Evolutionary conservation across 2,113 vertebrate genomes (phyloP).

Genomic region (Pteruthius melanotis): DNA sequence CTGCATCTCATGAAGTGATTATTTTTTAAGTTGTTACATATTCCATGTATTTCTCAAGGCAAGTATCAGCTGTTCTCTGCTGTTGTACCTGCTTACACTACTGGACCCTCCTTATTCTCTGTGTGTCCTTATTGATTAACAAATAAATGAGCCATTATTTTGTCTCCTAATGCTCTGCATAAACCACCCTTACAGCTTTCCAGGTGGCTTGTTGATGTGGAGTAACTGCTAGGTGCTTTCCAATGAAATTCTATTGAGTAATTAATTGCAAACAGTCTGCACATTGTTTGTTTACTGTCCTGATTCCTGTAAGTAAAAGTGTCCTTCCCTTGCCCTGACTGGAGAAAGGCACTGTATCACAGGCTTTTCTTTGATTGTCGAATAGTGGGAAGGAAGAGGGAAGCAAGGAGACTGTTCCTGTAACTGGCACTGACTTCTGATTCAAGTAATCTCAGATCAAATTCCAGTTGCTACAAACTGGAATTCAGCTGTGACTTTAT

Average conservation of each 20-base stretch:
- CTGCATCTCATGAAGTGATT: background rate
- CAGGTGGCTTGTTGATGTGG: background rate
- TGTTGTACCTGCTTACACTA: background rate
- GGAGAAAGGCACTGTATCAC: background rate
- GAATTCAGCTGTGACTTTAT: background rate
- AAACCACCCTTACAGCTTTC: background rate
- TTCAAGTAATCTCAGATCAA: background rate
- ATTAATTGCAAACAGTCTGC: background rate
- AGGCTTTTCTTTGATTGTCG: background rate
- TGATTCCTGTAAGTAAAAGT: background rate
- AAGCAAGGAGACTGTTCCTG: background rate
- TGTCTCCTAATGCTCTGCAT: background rate
- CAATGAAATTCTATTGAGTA: background rate
- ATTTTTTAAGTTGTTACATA: background rate
- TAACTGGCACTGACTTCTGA: background rate
- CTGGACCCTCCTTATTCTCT: background rate
- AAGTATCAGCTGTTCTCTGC: background rate
- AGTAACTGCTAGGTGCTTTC: background rate
- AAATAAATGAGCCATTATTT: background rate
- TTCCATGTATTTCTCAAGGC: background rate
- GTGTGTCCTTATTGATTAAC: background rate
- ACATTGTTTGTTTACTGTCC: background rate
- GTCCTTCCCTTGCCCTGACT: background rate
- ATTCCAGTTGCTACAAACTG: background rate
- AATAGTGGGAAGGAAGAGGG: background rate